A percentile compares a stretch with the other conserved stretches of the same genome.
Conservation (phyloP, 2,888 invertebrate genomes). For the Coelinius sp. region DNA sequence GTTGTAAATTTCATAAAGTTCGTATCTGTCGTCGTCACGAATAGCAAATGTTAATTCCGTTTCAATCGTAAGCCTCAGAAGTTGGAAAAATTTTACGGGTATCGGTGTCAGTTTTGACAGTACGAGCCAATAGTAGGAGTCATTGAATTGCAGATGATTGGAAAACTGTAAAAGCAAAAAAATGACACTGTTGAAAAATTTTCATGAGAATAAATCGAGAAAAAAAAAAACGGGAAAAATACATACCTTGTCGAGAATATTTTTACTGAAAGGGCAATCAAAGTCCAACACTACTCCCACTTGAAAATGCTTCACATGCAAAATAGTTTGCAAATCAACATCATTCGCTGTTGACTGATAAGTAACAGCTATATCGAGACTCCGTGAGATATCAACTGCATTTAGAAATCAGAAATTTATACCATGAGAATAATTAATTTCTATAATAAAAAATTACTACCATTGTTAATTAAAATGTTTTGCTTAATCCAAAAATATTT, state of each 20-base stretch:
- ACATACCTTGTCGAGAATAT: no score
- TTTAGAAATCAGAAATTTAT: no score
- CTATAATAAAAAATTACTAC: background rate
- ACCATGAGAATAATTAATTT: no score
- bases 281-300: conserved; percentile 56
- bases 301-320: conserved; percentile 53
- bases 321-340: conserved; percentile 42
- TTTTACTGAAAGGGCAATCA: conserved; percentile 51
- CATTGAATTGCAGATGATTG: conserved; percentile 54
- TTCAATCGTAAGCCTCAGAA: conserved; percentile 55
- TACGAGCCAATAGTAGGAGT: conserved; percentile 60
- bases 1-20: conserved; percentile 61
- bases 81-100: conserved; percentile 43
- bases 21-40: conserved; percentile 38
- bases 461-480: no score
- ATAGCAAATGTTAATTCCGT: conserved; percentile 57
- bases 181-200: background rate
- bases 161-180: conserved; percentile 14
- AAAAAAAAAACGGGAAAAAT: no score
- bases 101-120: conserved; percentile 49
- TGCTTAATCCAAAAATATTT: background rate
- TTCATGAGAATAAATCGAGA: no score
- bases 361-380: conserved; percentile 39
- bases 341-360: conserved; percentile 44
- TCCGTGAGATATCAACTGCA: conserved; percentile 17